These are phyloP conservation scores for Amphibalanus amphitrite DNA, from an alignment of 1,140 invertebrate species.

Conservation along the genomic window DNA sequence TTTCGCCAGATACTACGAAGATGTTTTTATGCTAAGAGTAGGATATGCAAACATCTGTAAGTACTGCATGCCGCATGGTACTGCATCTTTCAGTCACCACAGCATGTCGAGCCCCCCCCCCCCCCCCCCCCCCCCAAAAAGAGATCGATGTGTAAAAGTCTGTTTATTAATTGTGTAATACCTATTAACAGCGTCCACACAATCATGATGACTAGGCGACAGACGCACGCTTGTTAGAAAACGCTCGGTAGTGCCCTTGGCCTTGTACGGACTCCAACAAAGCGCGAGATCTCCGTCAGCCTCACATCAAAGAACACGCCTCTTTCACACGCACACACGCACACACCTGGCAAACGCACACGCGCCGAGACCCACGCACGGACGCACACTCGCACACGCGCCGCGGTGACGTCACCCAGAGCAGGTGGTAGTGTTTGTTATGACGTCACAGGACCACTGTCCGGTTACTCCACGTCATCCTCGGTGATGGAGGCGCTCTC, in stretches of 20 bases:
- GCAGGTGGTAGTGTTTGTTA: too few relatives aligned
- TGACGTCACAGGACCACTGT: too few relatives aligned
- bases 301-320: too few relatives aligned
- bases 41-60: too few relatives aligned
- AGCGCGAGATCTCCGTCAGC: not conserved
- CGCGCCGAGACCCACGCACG: not conserved
- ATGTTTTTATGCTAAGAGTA: too few relatives aligned
- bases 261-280: too few relatives aligned
- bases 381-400: not conserved
- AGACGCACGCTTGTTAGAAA: not conserved
- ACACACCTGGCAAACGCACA: not conserved
- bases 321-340: not conserved
- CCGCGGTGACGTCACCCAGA: too few relatives aligned
- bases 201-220: not conserved
- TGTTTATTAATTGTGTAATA: not conserved
- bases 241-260: not conserved
- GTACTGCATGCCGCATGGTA: too few relatives aligned
- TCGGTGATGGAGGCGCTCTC: constrained; percentile 8
- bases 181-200: not conserved
- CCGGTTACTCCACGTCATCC: constrained; percentile 16
- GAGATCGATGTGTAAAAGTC: not conserved
- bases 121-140: too few relatives aligned
- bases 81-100: too few relatives aligned
- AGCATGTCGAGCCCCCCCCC: too few relatives aligned
- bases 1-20: too few relatives aligned